phyloP scores from a whole-genome alignment of 2,888 invertebrate species.

The Tetranychus piercei region DNA sequence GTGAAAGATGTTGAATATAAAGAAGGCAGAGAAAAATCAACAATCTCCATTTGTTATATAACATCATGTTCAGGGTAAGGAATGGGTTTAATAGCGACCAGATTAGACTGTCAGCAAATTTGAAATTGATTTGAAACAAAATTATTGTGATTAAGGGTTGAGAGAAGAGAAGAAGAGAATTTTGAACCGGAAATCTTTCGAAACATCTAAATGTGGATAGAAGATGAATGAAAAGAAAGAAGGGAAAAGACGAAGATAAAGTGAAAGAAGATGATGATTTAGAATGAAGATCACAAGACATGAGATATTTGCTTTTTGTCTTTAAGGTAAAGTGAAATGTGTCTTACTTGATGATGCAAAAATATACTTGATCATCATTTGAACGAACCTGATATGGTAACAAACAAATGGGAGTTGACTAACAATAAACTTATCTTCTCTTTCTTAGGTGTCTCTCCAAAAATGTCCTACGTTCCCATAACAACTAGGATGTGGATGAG shows the following conservation, averaged over 20 bases:
- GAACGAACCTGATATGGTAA: background rate
- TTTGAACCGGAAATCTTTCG: background rate
- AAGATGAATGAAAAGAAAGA: background rate
- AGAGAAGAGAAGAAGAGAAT: too few relatives aligned
- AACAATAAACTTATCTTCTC: background rate
- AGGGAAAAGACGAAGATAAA: background rate
- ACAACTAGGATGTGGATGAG: background rate
- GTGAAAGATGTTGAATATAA: too few relatives aligned
- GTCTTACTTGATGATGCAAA: background rate
- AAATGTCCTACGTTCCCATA: background rate
- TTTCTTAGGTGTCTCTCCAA: background rate
- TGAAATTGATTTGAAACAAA: too few relatives aligned
- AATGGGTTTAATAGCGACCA: too few relatives aligned
- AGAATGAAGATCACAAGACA: background rate
- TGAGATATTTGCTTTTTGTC: background rate
- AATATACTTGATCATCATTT: background rate
- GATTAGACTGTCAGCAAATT: too few relatives aligned
- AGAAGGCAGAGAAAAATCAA: too few relatives aligned
- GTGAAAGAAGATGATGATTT: background rate
- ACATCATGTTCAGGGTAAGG: too few relatives aligned
- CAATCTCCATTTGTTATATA: too few relatives aligned
- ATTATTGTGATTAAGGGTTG: too few relatives aligned
- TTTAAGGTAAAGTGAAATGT: background rate
- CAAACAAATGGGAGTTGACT: background rate
- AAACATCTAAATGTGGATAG: background rate